Conservation (phyloP, 1,140 invertebrate genomes). For the Heterodera carotae region DNA sequence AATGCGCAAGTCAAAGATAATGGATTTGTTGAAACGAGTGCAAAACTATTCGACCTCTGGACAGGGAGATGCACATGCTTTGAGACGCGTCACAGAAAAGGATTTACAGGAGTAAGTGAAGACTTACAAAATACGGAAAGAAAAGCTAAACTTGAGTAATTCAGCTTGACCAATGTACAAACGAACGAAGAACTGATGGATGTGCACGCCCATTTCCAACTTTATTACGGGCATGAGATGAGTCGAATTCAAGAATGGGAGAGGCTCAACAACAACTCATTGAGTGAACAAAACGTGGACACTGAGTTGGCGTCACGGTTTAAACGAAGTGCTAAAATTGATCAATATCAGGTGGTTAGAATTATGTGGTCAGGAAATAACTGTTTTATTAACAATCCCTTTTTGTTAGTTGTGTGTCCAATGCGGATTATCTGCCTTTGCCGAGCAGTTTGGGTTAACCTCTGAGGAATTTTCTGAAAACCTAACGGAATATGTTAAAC, state of each 20-base stretch:
- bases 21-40: slow-evolving; percentile 36
- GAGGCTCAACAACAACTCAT: neutral
- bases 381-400: neutral
- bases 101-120: slow-evolving; percentile 38
- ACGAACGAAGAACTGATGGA: slow-evolving; percentile 49
- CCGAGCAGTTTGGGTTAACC: slow-evolving; percentile 80
- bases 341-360: slow-evolving; percentile 73
- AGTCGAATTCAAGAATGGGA: slow-evolving; percentile 52
- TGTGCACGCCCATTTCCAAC: slow-evolving; percentile 49
- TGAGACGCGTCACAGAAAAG: slow-evolving; percentile 47
- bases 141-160: no score
- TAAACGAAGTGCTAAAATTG: slow-evolving; percentile 82
- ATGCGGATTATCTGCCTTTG: slow-evolving; percentile 53
- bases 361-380: slow-evolving; percentile 12
- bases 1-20: slow-evolving; percentile 34
- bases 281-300: slow-evolving; percentile 67
- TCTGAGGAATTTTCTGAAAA: slow-evolving; percentile 96
- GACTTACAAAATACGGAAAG: neutral
- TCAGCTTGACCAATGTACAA: slow-evolving; percentile 42
- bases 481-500: slow-evolving; percentile 82
- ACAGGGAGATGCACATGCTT: slow-evolving; percentile 12
- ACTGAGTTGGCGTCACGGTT: slow-evolving; percentile 72
- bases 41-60: slow-evolving; percentile 26
- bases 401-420: slow-evolving; percentile 47
- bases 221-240: slow-evolving; percentile 51